Conservation (phyloP, 2,888 invertebrate species). For the Phaedon cochleariae region DNA sequence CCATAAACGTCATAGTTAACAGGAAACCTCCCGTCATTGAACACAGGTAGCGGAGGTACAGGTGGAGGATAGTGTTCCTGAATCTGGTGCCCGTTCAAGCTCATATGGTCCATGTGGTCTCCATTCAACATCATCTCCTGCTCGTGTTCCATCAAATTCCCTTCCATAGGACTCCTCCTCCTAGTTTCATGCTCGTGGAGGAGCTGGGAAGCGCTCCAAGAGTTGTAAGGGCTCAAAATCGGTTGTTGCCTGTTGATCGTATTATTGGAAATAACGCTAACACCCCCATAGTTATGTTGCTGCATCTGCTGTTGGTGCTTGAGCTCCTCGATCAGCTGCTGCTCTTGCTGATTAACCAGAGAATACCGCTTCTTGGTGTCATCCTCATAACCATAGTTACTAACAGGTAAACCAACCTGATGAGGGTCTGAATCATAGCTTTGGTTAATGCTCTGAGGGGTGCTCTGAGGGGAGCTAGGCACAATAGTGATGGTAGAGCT, state of each 20-base stretch:
- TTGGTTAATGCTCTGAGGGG: conserved; percentile 49
- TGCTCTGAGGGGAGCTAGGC: conserved; percentile 57
- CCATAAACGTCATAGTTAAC: conserved; percentile 62
- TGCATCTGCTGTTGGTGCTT: conserved; percentile 59
- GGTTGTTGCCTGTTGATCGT: conserved; percentile 60
- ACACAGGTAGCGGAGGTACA: conserved; percentile 65
- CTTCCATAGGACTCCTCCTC: conserved; percentile 64
- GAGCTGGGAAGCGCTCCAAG: conserved; percentile 70
- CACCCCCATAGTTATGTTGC: conserved; percentile 52
- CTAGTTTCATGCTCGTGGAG: conserved; percentile 68
- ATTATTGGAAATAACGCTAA: conserved; percentile 60
- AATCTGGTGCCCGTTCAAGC: conserved; percentile 55
- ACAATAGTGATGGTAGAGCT: conserved; percentile 62
- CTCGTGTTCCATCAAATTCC: conserved; percentile 49
- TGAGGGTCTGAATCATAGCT: conserved; percentile 60
- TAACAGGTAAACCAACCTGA: conserved; percentile 62
- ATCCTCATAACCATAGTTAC: conserved; percentile 61
- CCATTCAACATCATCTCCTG: conserved; percentile 51
- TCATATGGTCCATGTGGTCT: conserved; percentile 59
- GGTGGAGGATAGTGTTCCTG: conserved; percentile 62
- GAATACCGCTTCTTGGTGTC: conserved; percentile 64
- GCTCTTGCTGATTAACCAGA: conserved; percentile 62
- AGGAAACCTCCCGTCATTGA: conserved; percentile 59
- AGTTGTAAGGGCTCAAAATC: conserved; percentile 66
- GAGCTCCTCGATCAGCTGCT: conserved; percentile 61